Evolutionary conservation across 2,113 vertebrate species (phyloP).

Genomic region (Tychaedon coryphoeus): DNA sequence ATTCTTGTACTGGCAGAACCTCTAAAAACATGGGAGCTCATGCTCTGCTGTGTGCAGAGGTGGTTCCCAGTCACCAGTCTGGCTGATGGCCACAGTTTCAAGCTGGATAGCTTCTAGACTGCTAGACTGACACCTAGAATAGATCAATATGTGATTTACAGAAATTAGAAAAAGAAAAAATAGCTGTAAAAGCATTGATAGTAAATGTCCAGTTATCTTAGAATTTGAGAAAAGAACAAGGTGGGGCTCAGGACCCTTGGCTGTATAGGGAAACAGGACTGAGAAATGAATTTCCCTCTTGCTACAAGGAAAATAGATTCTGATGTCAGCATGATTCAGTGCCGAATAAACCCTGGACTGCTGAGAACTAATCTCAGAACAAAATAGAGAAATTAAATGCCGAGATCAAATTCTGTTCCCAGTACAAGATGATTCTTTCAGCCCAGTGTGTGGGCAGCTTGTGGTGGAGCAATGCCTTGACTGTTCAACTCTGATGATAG

Average conservation of each 20-base stretch:
- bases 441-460: not conserved
- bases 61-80: not conserved
- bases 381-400: not conserved
- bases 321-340: not conserved
- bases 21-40: not conserved
- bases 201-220: not conserved
- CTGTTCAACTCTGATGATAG: not conserved
- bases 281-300: not conserved
- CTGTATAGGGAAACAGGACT: not conserved
- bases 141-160: slow-evolving; percentile 12
- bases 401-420: not conserved
- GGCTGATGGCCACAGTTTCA: not conserved
- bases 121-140: slow-evolving; percentile 26
- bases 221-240: not conserved
- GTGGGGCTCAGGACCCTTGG: not conserved
- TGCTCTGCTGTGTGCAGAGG: not conserved
- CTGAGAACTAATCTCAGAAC: not conserved
- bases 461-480: not conserved
- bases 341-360: not conserved
- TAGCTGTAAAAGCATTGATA: not conserved
- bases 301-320: not conserved
- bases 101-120: slow-evolving; percentile 6
- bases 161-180: not conserved
- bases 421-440: not conserved
- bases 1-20: not conserved